phyloP scores from a whole-genome alignment of 30 jellyfish, hydroid and myxozoan species.

The Turritopsis rubra region DNA sequence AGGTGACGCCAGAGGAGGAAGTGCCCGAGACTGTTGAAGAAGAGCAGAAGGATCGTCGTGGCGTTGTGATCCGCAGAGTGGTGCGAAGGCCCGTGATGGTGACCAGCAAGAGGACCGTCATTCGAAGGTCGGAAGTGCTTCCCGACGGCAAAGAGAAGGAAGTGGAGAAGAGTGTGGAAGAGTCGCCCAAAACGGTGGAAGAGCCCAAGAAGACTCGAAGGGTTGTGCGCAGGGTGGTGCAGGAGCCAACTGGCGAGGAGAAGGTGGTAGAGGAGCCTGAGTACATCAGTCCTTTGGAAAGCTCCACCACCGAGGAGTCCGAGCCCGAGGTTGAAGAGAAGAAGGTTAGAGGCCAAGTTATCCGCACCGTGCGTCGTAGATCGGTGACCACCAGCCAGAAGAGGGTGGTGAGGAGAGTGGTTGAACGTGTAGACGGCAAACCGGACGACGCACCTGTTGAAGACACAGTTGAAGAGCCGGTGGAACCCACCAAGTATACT shows the following conservation, averaged over 20 bases:
- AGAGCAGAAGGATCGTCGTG: conserved; percentile 20
- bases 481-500: conserved; percentile 49
- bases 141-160: conserved; percentile 73
- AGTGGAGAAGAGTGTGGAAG: conserved; percentile 33
- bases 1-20: conserved; percentile 43
- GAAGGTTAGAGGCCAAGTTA: conserved; percentile 39
- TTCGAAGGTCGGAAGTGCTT: conserved; percentile 45
- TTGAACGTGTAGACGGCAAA: conserved; percentile 46
- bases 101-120: conserved; percentile 41
- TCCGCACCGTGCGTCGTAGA: conserved; percentile 57
- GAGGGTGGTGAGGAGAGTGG: conserved; percentile 58
- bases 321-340: conserved; percentile 48
- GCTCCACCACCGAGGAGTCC: conserved; percentile 54
- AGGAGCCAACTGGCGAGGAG: conserved; percentile 46
- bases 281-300: conserved; percentile 46
- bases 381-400: conserved; percentile 47
- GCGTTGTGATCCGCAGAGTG: conserved; percentile 34
- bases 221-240: conserved; percentile 31
- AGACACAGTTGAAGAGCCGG: conserved; percentile 47
- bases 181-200: conserved; percentile 31
- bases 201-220: conserved; percentile 32
- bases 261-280: conserved; percentile 61
- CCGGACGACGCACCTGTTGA: conserved; percentile 65
- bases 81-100: conserved; percentile 50
- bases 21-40: conserved; percentile 27